Conservation (phyloP, 2,113 vertebrate species). For the Peromyscus leucopus region DNA sequence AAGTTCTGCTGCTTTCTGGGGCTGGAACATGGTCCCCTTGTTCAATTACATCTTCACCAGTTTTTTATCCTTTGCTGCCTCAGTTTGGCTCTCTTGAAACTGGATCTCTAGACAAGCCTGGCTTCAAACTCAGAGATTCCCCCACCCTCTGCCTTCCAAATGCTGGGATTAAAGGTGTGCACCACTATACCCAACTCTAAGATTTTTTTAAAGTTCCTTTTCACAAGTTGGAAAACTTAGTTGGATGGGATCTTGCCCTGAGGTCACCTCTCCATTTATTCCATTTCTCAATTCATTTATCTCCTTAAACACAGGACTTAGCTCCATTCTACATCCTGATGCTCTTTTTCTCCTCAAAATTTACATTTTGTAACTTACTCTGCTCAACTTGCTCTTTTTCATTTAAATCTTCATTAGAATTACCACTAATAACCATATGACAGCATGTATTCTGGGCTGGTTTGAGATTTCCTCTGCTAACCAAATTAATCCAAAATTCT, state of each 20-base stretch:
- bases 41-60: neutral
- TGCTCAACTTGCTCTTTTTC: neutral
- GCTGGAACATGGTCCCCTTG: neutral
- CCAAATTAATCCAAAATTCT: neutral
- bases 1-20: neutral
- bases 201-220: neutral
- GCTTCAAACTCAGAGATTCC: neutral
- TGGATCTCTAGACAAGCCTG: neutral
- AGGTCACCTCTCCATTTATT: neutral
- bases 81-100: neutral
- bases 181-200: neutral
- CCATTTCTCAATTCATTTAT: neutral
- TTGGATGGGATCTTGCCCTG: neutral
- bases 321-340: neutral
- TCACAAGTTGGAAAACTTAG: neutral
- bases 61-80: neutral
- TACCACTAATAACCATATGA: neutral
- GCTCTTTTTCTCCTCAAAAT: neutral
- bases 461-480: neutral
- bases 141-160: neutral
- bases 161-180: neutral
- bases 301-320: neutral
- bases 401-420: neutral
- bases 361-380: neutral
- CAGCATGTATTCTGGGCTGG: neutral